A percentile compares a stretch with the other conserved stretches of the same genome.
These are phyloP conservation scores for Arbacia lixula DNA, from an alignment of 53 echinoderm and acorn worm species.

Conservation along the genomic window DNA sequence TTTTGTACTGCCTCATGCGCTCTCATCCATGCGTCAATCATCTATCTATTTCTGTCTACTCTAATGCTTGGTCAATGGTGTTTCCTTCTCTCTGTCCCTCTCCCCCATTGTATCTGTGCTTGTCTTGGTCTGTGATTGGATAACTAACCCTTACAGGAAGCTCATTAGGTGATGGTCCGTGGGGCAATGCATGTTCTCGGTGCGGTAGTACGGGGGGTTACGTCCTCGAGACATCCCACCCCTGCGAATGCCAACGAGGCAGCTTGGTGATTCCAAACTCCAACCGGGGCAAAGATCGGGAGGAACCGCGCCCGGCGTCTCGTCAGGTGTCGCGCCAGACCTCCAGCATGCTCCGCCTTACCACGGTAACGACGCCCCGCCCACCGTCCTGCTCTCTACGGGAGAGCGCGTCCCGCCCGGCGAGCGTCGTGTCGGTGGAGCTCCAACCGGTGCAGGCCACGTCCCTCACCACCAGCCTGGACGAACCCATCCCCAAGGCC, in stretches of 20 bases:
- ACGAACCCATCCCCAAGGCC: constrained; percentile 65
- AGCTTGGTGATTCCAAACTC: constrained; percentile 66
- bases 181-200: constrained; percentile 75
- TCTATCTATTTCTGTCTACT: no score
- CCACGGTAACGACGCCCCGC: constrained; percentile 5
- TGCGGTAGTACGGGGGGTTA: constrained; percentile 73
- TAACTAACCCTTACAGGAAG: constrained; percentile 55
- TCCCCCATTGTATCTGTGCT: constrained; percentile 13
- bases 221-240: constrained; percentile 53
- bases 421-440: neutral
- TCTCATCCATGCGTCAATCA: no score
- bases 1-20: no score
- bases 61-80: no score
- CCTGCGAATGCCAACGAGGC: constrained; percentile 74
- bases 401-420: neutral
- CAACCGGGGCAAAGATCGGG: neutral
- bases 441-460: neutral
- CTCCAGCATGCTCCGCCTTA: constrained; percentile 20
- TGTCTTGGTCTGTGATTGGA: no score
- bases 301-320: constrained; percentile 15
- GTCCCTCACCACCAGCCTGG: neutral
- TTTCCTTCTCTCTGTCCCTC: constrained; percentile 1
- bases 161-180: constrained; percentile 82
- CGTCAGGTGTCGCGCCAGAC: constrained; percentile 7
- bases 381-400: constrained; percentile 14